Conservation (phyloP, 2,113 vertebrate species). For the Monopterus albus region DNA sequence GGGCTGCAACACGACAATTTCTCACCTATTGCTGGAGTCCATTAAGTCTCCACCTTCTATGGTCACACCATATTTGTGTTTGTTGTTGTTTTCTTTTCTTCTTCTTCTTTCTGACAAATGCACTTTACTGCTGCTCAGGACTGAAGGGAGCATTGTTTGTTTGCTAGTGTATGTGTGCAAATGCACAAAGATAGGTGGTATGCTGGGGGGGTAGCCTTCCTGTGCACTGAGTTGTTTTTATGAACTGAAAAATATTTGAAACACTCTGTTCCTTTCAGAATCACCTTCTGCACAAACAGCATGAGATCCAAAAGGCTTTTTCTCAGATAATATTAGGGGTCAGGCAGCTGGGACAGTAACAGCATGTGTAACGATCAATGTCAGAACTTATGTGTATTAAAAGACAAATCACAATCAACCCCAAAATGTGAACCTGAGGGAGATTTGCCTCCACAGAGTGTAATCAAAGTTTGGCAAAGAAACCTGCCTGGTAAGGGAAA, state of each 20-base stretch:
- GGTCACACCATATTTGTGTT: neutral
- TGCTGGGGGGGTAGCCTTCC: slow-evolving; percentile 12
- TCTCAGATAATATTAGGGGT: neutral
- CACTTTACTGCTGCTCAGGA: slow-evolving; percentile 24
- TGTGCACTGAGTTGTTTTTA: slow-evolving; percentile 43
- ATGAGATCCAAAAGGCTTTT: neutral
- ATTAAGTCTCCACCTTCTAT: slow-evolving; percentile 28
- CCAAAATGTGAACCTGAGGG: neutral
- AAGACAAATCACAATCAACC: neutral
- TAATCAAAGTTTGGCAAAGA: no score
- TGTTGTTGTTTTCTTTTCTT: neutral
- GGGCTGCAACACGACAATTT: slow-evolving; percentile 20
- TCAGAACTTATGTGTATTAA: neutral
- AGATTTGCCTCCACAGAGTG: neutral
- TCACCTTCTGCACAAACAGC: slow-evolving; percentile 8
- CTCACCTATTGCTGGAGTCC: slow-evolving; percentile 35
- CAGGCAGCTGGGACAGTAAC: neutral
- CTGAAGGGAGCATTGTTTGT: slow-evolving; percentile 47
- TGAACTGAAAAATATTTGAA: slow-evolving; percentile 48
- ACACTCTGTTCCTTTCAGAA: slow-evolving; percentile 30
- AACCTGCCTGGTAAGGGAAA: neutral
- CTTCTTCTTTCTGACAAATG: slow-evolving; percentile 39
- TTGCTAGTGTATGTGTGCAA: slow-evolving; percentile 31
- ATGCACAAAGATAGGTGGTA: slow-evolving; percentile 12
- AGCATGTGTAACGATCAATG: neutral